These are phyloP conservation scores for Hecatera dysodea DNA, from an alignment of 2,888 invertebrate genomes.

Conservation along the genomic window DNA sequence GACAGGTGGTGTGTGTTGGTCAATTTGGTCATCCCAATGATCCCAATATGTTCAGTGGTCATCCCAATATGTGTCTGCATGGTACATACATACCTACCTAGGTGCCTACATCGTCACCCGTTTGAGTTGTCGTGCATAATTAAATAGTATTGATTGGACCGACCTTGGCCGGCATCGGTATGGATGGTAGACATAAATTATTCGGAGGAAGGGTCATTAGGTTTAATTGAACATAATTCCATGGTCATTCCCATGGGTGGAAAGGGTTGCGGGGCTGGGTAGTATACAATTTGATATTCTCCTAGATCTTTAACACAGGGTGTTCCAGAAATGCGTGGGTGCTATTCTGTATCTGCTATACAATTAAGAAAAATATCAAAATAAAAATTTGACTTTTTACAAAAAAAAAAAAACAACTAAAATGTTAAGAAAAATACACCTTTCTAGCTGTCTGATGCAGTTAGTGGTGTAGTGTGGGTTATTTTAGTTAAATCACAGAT, in stretches of 20 bases:
- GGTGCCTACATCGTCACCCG: conserved; percentile 13
- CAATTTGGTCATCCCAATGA: conserved; percentile 19
- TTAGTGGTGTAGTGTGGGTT: too few species aligned
- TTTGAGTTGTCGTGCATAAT: conserved; percentile 49
- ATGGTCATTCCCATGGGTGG: not conserved
- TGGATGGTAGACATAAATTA: conserved; percentile 24
- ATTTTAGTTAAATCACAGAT: too few species aligned
- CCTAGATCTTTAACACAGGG: too few species aligned
- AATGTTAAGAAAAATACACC: too few species aligned
- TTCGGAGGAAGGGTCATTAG: conserved; percentile 2
- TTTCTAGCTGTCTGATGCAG: too few species aligned
- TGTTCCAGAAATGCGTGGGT: too few species aligned
- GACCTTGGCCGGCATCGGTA: conserved; percentile 36
- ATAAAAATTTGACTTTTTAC: too few species aligned
- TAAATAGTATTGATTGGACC: conserved; percentile 54
- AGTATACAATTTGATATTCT: too few species aligned
- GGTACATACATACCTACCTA: not conserved
- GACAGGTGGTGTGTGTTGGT: conserved; percentile 3
- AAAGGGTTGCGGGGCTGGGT: not conserved
- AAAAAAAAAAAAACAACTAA: too few species aligned
- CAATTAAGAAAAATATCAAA: too few species aligned
- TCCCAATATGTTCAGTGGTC: not conserved
- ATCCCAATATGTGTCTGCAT: not conserved
- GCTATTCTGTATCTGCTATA: too few species aligned
- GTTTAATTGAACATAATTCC: conserved; percentile 14